Evolutionary conservation across 2,797 vertebrate genomes (phyloP).

Genomic region (Neosilurus mollespiculum): DNA sequence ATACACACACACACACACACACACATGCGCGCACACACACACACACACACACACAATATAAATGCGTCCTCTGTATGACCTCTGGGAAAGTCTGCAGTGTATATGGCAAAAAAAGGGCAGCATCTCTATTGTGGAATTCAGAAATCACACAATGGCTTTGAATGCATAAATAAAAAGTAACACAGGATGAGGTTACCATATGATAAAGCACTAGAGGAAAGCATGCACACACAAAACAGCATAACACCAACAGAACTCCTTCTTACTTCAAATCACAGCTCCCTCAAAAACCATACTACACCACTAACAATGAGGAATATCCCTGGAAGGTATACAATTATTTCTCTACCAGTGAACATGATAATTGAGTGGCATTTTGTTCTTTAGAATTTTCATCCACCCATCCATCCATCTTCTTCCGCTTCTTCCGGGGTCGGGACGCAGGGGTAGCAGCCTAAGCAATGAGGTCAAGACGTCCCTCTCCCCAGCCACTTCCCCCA

Average conservation of each 20-base stretch:
- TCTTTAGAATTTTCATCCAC: neutral
- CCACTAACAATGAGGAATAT: neutral
- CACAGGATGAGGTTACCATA: too few relatives aligned
- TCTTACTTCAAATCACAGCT: neutral
- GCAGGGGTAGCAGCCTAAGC: too few relatives aligned
- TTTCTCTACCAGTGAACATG: neutral
- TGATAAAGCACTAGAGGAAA: constrained; percentile 3
- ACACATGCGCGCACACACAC: too few relatives aligned
- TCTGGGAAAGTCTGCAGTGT: constrained; percentile 8
- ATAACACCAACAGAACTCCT: too few relatives aligned
- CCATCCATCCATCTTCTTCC: too few relatives aligned
- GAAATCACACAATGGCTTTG: constrained; percentile 3
- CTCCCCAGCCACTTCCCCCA: too few relatives aligned
- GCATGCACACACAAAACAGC: constrained; percentile 13
- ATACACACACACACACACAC: too few relatives aligned
- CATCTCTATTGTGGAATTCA: neutral
- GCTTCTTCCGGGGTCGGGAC: too few relatives aligned
- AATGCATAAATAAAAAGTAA: too few relatives aligned
- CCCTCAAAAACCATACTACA: neutral
- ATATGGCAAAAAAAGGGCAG: neutral
- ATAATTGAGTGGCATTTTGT: neutral
- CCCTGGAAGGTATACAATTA: too few relatives aligned
- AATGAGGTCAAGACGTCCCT: too few relatives aligned
- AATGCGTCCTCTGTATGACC: constrained; percentile 59
- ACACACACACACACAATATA: constrained; percentile 18